Conservation (phyloP, 2,113 vertebrate species). For the Fulica atra region DNA sequence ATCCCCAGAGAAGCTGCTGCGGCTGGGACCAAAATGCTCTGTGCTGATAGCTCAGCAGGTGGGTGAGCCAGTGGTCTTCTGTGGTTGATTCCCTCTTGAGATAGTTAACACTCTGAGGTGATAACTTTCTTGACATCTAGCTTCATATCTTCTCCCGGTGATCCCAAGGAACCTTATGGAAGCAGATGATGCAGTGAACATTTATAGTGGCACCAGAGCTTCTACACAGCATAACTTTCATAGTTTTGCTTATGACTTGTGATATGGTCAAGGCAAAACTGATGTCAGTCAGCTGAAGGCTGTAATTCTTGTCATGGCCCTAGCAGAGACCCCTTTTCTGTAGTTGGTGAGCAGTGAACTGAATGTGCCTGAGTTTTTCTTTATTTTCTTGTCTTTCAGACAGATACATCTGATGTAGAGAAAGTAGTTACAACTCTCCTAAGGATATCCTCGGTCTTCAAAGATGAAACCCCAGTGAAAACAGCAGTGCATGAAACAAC, state of each 20-base stretch:
- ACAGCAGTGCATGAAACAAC: constrained; percentile 80
- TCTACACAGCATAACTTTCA: not conserved
- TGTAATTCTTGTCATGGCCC: not conserved
- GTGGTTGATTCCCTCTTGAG: not conserved
- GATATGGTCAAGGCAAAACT: not conserved
- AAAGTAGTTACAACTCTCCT: constrained; percentile 89
- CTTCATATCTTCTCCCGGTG: not conserved
- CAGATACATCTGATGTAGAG: constrained; percentile 84
- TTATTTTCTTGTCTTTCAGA: constrained; percentile 68
- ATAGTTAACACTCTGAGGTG: not conserved
- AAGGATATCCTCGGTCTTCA: constrained; percentile 92
- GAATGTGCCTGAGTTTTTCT: not conserved
- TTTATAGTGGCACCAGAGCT: not conserved
- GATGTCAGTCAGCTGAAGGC: not conserved
- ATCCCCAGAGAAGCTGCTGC: constrained; percentile 92
- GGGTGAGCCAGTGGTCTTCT: not conserved
- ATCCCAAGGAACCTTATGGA: not conserved
- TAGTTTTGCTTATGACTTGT: not conserved
- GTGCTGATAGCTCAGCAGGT: constrained; percentile 90
- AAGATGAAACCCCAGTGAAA: constrained; percentile 86
- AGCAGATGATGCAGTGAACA: not conserved
- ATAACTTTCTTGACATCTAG: not conserved
- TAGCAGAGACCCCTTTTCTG: not conserved
- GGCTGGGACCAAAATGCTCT: constrained; percentile 86
- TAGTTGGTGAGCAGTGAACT: not conserved